Percentiles rank a stretch among this genome's conserved stretches.
phyloP scores from a whole-genome alignment of 2,888 invertebrate genomes.

The Ctena decussata region DNA sequence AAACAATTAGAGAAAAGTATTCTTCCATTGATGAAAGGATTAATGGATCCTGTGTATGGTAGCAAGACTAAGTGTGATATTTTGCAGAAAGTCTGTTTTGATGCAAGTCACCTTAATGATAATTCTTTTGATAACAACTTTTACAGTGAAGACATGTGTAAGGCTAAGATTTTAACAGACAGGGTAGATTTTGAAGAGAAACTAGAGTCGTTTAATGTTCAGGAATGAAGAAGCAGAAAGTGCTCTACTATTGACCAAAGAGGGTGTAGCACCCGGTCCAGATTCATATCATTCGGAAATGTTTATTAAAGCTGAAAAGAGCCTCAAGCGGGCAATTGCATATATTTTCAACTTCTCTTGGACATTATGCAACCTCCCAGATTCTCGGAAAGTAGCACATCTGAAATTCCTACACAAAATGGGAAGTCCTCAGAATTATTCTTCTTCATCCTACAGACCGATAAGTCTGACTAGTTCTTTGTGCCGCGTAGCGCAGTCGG shows the following conservation, averaged over 20 bases:
- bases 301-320: neutral
- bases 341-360: neutral
- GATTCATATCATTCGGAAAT: neutral
- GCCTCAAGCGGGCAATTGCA: neutral
- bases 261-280: neutral
- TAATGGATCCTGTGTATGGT: neutral
- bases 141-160: neutral
- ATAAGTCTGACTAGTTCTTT: neutral
- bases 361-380: neutral
- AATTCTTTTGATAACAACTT: neutral
- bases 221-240: neutral
- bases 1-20: neutral
- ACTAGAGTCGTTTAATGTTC: neutral
- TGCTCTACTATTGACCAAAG: neutral
- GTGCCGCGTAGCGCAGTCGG: too few species aligned
- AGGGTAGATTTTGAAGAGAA: neutral
- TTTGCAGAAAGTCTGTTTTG: neutral
- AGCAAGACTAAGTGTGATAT: neutral
- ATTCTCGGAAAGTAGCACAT: neutral
- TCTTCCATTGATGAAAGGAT: neutral
- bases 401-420: neutral
- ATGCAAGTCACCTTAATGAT: neutral
- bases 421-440: neutral
- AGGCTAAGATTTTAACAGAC: neutral
- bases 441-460: neutral